These are phyloP conservation scores for Azorinus chamasolen DNA, from an alignment of 2,888 invertebrate genomes.

Conservation along the genomic window DNA sequence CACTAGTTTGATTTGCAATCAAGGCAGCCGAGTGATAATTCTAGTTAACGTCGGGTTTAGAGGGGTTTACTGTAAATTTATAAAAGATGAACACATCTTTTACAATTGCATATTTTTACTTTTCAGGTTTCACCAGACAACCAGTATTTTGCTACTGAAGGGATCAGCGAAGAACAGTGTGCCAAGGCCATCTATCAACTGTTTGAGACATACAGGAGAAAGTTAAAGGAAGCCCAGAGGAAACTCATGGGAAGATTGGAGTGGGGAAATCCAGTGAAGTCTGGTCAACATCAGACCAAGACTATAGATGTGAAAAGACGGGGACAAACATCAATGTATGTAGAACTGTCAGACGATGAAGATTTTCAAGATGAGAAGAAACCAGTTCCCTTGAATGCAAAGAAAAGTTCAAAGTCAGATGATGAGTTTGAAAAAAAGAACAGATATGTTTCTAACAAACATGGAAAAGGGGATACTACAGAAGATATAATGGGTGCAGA, in stretches of 20 bases:
- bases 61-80: too few species aligned
- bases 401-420: background rate
- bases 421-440: too few species aligned
- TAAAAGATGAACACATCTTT: too few species aligned
- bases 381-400: too few species aligned
- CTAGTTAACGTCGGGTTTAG: too few species aligned
- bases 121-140: conserved; percentile 17
- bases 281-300: conserved; percentile 67
- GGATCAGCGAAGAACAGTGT: conserved; percentile 35
- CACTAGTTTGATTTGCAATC: too few species aligned
- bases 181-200: conserved; percentile 67
- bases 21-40: too few species aligned
- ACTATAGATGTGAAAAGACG: conserved; percentile 68
- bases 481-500: conserved; percentile 23
- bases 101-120: too few species aligned
- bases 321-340: conserved; percentile 39
- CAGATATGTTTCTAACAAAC: too few species aligned
- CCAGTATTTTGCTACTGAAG: conserved; percentile 28
- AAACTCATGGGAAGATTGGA: conserved; percentile 23
- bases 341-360: conserved; percentile 31
- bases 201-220: conserved; percentile 67
- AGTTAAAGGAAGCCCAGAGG: conserved; percentile 59
- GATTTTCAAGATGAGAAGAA: conserved; percentile 16
- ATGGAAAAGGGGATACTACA: background rate
- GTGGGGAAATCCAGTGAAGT: conserved; percentile 71